Conservation (phyloP, 2,113 vertebrate species). For the Corydoras sp. region DNA sequence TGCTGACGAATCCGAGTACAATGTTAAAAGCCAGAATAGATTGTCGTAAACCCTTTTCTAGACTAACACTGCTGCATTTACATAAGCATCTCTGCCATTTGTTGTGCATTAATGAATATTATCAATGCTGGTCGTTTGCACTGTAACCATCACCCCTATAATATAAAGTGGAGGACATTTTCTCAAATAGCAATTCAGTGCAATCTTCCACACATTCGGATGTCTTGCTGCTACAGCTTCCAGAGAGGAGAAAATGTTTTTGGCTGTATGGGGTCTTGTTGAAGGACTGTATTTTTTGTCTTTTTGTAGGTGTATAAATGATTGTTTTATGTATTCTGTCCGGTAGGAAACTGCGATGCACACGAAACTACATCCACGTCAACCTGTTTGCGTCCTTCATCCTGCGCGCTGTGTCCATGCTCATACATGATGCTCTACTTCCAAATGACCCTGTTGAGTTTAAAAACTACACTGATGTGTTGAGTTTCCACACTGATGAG, state of each 20-base stretch:
- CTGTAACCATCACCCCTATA: not conserved
- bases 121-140: not conserved
- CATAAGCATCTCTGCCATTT: conserved; percentile 5
- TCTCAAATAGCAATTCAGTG: not conserved
- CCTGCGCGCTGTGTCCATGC: conserved; percentile 56
- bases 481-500: conserved; percentile 41
- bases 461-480: conserved; percentile 47
- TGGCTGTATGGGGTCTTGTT: not conserved
- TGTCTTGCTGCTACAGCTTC: not conserved
- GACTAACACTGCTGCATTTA: not conserved
- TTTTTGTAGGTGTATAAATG: too few relatives aligned
- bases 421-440: conserved; percentile 73
- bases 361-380: conserved; percentile 80
- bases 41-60: too few relatives aligned
- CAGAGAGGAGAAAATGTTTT: conserved; percentile 2
- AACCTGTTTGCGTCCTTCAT: conserved; percentile 86
- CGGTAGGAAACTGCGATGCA: conserved; percentile 78
- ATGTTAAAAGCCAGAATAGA: too few relatives aligned
- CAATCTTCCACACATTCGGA: not conserved
- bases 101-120: not conserved
- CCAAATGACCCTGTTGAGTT: conserved; percentile 28
- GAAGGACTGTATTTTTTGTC: too few relatives aligned
- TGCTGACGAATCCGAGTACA: too few relatives aligned
- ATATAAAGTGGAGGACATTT: too few relatives aligned
- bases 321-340: too few relatives aligned